Base-by-base conservation (phyloP, 1,140 invertebrate species). In the Metopolophium dirhodum region DNA sequence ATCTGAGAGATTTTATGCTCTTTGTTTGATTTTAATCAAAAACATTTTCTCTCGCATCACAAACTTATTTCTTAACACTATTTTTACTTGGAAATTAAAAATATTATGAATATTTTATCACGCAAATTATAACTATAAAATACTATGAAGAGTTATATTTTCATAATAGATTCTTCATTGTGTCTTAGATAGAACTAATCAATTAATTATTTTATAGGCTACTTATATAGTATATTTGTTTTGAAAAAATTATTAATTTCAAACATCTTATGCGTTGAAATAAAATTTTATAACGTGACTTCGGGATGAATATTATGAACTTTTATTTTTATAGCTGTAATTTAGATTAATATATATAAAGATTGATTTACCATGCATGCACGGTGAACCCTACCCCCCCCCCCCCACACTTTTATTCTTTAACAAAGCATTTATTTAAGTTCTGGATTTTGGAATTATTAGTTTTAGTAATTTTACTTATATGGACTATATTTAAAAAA, bases 1-100 rank as follows among this genome's bases (percentile, higher is more conserved):
- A 49, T 30, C 8, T 18, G 4, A 49, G 26, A 18, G 0, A 47
- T 82, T 91, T 91, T 82, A 82, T 91, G 41, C 35, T 82, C 61
- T 91, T 82, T 91, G 30, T 91, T 91, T 49, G 30, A 47, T 91
- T 91, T 35, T 77, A 91, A 91, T 82, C 68, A 91, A 77, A 49
- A 47, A 82, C 18, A n/a, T 91, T 91, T 82, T 82, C 47, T 7
- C 41, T 45, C 7, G 20, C n/a, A n/a, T 57, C n/a, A 26, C 6
- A 87, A n/a, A 77, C 22, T 49, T 87, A n/a, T 45, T 26, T 45
- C 41, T 47, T 1, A 18, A 49, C 3, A 47, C 8, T 30, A n/a
- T 77, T 49, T 45, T 87, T 87, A 87, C 47, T 87, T 30, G 47
- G 20, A 87, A 45, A 26, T 45, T 47, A 47, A 41, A 85, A 85